Evolutionary conservation across 2,113 vertebrate species (phyloP), one percentile per base, ranked within the genome.

Genomic region (Silurus asotus): DNA sequence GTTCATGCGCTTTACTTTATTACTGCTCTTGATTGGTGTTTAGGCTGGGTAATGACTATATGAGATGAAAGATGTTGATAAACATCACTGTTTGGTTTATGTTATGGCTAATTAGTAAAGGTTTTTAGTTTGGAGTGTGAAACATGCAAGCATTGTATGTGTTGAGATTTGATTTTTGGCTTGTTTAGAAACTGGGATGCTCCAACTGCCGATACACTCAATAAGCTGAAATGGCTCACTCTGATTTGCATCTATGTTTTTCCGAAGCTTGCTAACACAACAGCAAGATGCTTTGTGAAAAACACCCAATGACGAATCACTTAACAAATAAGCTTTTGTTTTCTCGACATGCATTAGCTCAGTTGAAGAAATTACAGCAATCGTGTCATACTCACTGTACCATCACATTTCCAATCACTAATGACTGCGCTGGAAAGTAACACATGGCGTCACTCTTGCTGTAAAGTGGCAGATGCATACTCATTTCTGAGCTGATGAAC

Each of bases 401-500:
- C 81, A 69, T 70, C 59, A 82, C 61, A 82, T 69, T 67, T 55
- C 64, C n/a, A 67, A 82, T 82, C 62, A 28, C 81, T 58, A 78
- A 58, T 55, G 49, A 53, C 49, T 82, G n/a, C 23, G 14, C 49
- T 82, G 49, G 37, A 69, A 19, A 59, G 28, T 56, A 84, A 70
- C 55, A 56, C 59, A 48, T 75, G 55, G 23, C 56, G 56, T 75
- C 37, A 61, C 53, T 17, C 70, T 75, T 37, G 56, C 69, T 59
- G 82, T 61, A 49, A 84, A 61, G 67, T 74, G 82, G 53, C 83
- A 83, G 81, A 69, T 87, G 75, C 48, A 62, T 85, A 10, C 78
- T 88, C 83, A 61, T 86, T 81, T 87, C 70, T 82, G 67, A 87
- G 85, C 83, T 81, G 78, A 88, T 87, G 83, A 89, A 87, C 77